Percentiles rank a stretch among this genome's conserved stretches.
phyloP scores from a whole-genome alignment of 1,140 invertebrate genomes.

The Meteorus sp. region DNA sequence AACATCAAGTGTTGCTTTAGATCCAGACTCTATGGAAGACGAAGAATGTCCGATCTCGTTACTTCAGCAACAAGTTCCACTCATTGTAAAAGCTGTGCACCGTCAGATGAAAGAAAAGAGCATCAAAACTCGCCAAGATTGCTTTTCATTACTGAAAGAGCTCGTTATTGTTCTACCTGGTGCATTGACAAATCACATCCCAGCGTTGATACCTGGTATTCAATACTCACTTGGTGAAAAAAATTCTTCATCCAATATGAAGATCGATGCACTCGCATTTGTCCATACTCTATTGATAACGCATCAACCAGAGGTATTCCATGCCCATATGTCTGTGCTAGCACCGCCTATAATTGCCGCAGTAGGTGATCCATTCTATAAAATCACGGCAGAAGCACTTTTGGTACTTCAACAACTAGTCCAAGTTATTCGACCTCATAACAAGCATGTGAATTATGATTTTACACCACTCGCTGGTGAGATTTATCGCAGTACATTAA shows the following conservation, averaged over 20 bases:
- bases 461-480: slow-evolving; percentile 77
- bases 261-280: slow-evolving; percentile 95
- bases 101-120: slow-evolving; percentile 92
- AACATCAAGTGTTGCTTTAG: slow-evolving; percentile 64
- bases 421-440: slow-evolving; percentile 87
- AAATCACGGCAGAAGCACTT: slow-evolving; percentile 94
- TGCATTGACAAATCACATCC: slow-evolving; percentile 82
- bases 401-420: slow-evolving; percentile 92
- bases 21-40: slow-evolving; percentile 80
- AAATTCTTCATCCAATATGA: slow-evolving; percentile 96
- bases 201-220: slow-evolving; percentile 85
- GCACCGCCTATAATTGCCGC: slow-evolving; percentile 86
- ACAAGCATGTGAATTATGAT: slow-evolving; percentile 69
- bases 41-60: slow-evolving; percentile 72
- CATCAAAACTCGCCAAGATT: slow-evolving; percentile 90
- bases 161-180: slow-evolving; percentile 87
- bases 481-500: slow-evolving; percentile 84
- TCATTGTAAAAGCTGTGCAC: slow-evolving; percentile 86
- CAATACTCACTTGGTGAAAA: slow-evolving; percentile 91
- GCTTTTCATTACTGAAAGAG: slow-evolving; percentile 88
- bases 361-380: slow-evolving; percentile 95
- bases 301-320: slow-evolving; percentile 73
- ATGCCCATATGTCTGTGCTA: slow-evolving; percentile 79
- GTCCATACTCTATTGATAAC: slow-evolving; percentile 83
- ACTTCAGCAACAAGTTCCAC: slow-evolving; percentile 72